Conservation (phyloP, 2,113 vertebrate species). For the Malurus alboscapulatus region DNA sequence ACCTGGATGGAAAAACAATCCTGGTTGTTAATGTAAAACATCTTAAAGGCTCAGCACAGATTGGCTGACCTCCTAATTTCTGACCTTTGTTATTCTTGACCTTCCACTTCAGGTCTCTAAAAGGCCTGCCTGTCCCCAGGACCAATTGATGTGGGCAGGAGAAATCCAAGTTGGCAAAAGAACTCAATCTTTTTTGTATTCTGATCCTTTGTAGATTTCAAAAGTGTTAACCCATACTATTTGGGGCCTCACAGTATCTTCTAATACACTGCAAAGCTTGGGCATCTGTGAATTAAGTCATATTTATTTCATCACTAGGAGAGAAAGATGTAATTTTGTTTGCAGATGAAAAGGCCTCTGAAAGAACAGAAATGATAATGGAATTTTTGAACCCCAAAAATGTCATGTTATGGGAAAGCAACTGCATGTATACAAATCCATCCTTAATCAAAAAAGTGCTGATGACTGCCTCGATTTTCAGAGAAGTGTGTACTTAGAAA, state of each 20-base stretch:
- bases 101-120: background rate
- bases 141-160: background rate
- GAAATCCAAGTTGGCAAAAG: background rate
- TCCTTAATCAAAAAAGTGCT: background rate
- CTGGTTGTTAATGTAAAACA: background rate
- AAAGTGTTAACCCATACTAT: background rate
- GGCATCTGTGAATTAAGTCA: background rate
- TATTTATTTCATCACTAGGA: background rate
- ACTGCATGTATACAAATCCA: background rate
- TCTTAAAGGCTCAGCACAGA: background rate
- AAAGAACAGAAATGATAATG: background rate
- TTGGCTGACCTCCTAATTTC: background rate
- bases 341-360: background rate
- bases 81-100: background rate
- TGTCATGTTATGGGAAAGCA: background rate
- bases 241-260: background rate
- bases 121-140: background rate
- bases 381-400: background rate
- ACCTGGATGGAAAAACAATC: background rate
- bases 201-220: background rate
- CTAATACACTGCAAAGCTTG: background rate
- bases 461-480: background rate
- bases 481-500: background rate
- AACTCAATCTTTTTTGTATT: background rate
- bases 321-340: background rate